A percentile compares a stretch with the other conserved stretches of the same genome.
These are phyloP conservation scores for Amblyraja radiata DNA, from an alignment of 2,797 vertebrate genomes.

Conservation along the genomic window DNA sequence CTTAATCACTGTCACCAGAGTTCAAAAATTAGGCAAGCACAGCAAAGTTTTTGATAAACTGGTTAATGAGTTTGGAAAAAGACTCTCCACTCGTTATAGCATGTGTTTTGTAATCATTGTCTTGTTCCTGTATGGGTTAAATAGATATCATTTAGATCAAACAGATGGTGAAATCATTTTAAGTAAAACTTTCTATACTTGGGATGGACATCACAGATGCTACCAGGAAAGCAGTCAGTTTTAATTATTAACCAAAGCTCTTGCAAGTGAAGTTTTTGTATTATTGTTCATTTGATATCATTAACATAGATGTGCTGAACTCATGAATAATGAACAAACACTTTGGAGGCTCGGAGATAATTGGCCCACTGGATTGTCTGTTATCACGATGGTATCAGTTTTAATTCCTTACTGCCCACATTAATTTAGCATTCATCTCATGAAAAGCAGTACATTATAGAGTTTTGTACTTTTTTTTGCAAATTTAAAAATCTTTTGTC, in stretches of 20 bases:
- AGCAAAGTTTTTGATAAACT: background rate
- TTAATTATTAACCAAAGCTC: conserved; percentile 6
- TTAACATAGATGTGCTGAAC: background rate
- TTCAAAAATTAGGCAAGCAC: background rate
- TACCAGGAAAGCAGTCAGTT: background rate
- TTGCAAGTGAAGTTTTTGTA: background rate
- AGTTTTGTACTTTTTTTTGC: background rate
- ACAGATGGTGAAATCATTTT: too few relatives aligned
- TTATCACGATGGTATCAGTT: background rate
- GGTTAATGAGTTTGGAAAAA: background rate
- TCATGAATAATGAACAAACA: conserved; percentile 1
- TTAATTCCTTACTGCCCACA: background rate
- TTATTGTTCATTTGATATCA: conserved; percentile 7
- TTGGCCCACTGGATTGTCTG: background rate
- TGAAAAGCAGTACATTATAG: background rate
- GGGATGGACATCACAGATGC: too few relatives aligned
- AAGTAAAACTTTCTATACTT: too few relatives aligned
- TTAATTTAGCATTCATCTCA: background rate
- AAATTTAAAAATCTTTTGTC: background rate
- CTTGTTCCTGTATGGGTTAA: background rate
- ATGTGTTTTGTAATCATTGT: background rate
- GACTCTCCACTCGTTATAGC: background rate
- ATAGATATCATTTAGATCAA: background rate
- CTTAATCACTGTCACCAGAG: background rate
- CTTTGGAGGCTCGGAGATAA: background rate